A percentile compares a stretch with the other conserved stretches of the same genome.
These are phyloP conservation scores for Leptobrachium leishanense DNA, from an alignment of 2,113 vertebrate genomes.

Conservation along the genomic window DNA sequence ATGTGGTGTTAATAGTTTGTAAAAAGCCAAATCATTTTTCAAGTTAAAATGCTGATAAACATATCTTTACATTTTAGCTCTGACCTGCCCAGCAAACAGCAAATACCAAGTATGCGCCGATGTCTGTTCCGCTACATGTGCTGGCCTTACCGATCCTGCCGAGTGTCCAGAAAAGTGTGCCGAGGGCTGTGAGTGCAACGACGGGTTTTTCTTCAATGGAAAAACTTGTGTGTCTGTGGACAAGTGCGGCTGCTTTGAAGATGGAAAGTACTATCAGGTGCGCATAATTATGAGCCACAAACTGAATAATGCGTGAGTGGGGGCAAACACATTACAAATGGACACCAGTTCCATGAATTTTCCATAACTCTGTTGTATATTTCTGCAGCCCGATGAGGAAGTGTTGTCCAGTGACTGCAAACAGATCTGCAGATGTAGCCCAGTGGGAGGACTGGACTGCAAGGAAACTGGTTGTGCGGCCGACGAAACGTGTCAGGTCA, in stretches of 20 bases:
- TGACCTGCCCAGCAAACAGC: slow-evolving; percentile 52
- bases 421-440: slow-evolving; percentile 66
- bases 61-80: neutral
- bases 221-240: slow-evolving; percentile 42
- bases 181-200: slow-evolving; percentile 56
- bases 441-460: slow-evolving; percentile 63
- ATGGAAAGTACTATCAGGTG: slow-evolving; percentile 48
- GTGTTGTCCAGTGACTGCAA: slow-evolving; percentile 63
- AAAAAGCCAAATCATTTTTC: no score
- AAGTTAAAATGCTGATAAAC: neutral
- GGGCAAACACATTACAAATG: no score
- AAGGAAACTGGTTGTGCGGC: slow-evolving; percentile 61
- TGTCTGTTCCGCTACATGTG: slow-evolving; percentile 51
- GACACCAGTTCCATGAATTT: neutral
- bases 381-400: slow-evolving; percentile 63
- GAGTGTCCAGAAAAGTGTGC: slow-evolving; percentile 47
- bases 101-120: slow-evolving; percentile 53
- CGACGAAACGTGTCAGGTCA: slow-evolving; percentile 66
- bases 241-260: slow-evolving; percentile 52
- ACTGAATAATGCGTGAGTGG: no score
- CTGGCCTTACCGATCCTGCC: slow-evolving; percentile 7
- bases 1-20: no score
- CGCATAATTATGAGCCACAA: neutral
- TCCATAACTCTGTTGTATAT: neutral
- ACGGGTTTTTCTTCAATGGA: slow-evolving; percentile 49